A percentile compares a stretch with the other conserved stretches of the same genome.
Conservation (phyloP, 1,140 invertebrate species). For the Phymorhynchus buccinoides region DNA sequence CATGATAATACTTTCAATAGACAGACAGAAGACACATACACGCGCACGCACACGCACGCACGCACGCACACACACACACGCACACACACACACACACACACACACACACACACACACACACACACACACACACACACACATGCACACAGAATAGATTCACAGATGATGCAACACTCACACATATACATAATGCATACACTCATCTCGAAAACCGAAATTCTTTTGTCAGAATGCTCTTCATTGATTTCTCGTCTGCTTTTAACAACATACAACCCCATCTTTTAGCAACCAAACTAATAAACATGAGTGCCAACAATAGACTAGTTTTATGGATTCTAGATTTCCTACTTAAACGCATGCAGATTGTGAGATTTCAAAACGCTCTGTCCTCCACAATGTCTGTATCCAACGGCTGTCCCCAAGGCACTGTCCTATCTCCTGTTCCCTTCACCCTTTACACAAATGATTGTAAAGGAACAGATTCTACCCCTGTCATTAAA, state of each 20-base stretch:
- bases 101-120: not conserved
- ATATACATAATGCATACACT: too few species aligned
- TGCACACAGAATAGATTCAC: not conserved
- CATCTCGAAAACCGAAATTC: not conserved
- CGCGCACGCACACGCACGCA: not conserved
- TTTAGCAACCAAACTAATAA: too few species aligned
- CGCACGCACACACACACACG: not conserved
- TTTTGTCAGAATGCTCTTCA: not conserved
- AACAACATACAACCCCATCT: not conserved
- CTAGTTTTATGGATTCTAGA: too few species aligned
- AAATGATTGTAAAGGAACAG: too few species aligned
- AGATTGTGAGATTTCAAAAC: too few species aligned
- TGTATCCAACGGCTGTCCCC: too few species aligned
- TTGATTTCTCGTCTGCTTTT: not conserved
- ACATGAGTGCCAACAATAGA: not conserved
- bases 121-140: slow-evolving; percentile 8
- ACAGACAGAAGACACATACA: not conserved
- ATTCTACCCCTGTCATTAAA: too few species aligned
- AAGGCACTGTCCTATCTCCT: too few species aligned
- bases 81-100: slow-evolving; percentile 14
- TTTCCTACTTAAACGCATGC: too few species aligned
- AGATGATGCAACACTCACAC: not conserved
- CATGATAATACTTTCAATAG: not conserved
- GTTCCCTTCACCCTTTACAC: too few species aligned
- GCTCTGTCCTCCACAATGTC: too few species aligned